A percentile compares a stretch with the other conserved stretches of the same genome.
phyloP scores from a whole-genome alignment of 2,113 vertebrate genomes.

The Malurus alboscapulatus region DNA sequence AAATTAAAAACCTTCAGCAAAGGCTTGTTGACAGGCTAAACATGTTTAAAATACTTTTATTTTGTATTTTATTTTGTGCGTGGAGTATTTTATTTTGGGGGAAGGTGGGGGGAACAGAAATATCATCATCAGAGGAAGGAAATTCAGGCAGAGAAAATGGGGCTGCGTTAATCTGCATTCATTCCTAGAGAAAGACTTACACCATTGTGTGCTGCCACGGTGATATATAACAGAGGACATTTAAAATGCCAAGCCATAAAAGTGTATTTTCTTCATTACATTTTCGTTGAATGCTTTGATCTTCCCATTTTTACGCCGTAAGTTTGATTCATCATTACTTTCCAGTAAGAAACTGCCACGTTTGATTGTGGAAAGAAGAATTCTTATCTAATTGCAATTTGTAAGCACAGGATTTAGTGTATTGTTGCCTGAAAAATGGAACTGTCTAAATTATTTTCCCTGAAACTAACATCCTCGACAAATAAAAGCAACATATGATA shows the following conservation, averaged over 20 bases:
- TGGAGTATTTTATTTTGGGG: background rate
- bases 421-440: slow-evolving; percentile 76
- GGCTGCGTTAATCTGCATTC: slow-evolving; percentile 84
- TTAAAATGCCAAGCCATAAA: slow-evolving; percentile 67
- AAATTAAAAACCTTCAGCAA: slow-evolving; percentile 71
- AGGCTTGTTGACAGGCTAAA: slow-evolving; percentile 72
- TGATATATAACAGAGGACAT: slow-evolving; percentile 66
- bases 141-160: slow-evolving; percentile 81
- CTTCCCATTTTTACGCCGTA: slow-evolving; percentile 59
- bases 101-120: background rate
- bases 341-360: slow-evolving; percentile 69
- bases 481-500: slow-evolving; percentile 76
- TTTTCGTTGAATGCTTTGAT: slow-evolving; percentile 59
- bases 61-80: no score
- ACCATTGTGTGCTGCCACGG: slow-evolving; percentile 42
- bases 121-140: slow-evolving; percentile 77
- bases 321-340: slow-evolving; percentile 69
- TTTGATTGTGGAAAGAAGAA: slow-evolving; percentile 70
- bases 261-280: slow-evolving; percentile 73
- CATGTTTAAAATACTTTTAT: slow-evolving; percentile 73
- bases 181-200: slow-evolving; percentile 38
- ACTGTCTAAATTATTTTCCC: slow-evolving; percentile 77
- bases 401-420: slow-evolving; percentile 73
- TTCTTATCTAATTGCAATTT: slow-evolving; percentile 78
- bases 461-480: slow-evolving; percentile 74